These are phyloP conservation scores for Ypsolopha scabrella DNA, from an alignment of 2,888 invertebrate genomes.

Conservation along the genomic window DNA sequence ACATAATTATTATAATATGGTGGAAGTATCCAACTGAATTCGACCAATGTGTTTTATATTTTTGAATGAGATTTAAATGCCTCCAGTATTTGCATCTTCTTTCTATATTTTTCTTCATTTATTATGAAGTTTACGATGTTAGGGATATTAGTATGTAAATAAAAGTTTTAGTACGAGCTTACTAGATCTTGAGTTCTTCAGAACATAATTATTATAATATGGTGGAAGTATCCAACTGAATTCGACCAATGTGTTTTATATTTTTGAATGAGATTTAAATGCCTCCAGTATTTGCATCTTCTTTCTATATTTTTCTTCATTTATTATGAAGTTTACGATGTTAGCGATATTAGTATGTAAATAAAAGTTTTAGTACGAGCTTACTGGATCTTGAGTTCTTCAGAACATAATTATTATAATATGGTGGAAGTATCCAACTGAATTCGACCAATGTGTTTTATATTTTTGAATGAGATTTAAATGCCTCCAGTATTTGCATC, in stretches of 20 bases:
- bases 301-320: too few relatives aligned
- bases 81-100: conserved; percentile 7
- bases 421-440: conserved; percentile 8
- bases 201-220: conserved; percentile 13
- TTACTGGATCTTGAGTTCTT: too few relatives aligned
- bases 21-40: conserved; percentile 9
- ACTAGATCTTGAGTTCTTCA: too few relatives aligned
- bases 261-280: conserved; percentile 11
- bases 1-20: conserved; percentile 12
- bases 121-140: too few relatives aligned
- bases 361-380: too few relatives aligned
- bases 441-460: conserved; percentile 9
- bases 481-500: conserved; percentile 13
- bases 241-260: conserved; percentile 9
- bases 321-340: too few relatives aligned
- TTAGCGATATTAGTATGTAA: too few relatives aligned
- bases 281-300: conserved; percentile 10
- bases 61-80: conserved; percentile 13
- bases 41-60: conserved; percentile 8
- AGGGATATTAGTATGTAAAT: too few relatives aligned
- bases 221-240: conserved; percentile 9
- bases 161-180: too few relatives aligned
- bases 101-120: too few relatives aligned
- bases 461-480: conserved; percentile 5
- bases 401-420: conserved; percentile 14